Base-by-base conservation (phyloP, 1,140 invertebrate species). In the Holotrichia oblita region DNA sequence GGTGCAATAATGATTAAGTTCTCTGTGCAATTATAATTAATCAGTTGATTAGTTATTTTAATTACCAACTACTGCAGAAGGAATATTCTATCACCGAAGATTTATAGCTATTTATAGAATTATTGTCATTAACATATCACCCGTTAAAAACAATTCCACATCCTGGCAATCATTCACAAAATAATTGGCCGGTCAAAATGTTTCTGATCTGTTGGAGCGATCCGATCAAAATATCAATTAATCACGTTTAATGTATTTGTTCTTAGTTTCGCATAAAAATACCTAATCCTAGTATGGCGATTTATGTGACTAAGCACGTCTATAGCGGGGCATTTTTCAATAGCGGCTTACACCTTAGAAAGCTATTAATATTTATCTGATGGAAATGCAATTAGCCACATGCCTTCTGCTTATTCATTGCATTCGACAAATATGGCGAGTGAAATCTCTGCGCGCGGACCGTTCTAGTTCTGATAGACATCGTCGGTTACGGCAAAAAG, bases 301-400 rank as follows among this genome's bases (percentile, higher is more conserved):
- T 34, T 34, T 34, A 34, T n/a, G n/a, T 61, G 20, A 9, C 20
- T 61, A 20, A 17, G 61, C 14, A 22, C 22, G 22, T 27, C 61
- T 27, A 24, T 0, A 69, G 9, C 61, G 61, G 27, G 22, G 12
- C 61, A 27, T 69, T 69, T 10, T 69, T 69, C 61, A 27, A 69
- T 69, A 27, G 27, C 0, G 17, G 61, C 22, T 34, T 69, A 69
- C 61, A 27, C 61, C 61, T 69, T 69, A 69, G 61, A 69, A 69
- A 69, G 61, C 61, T 34, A 69, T 69, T 69, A 69, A 69, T 27
- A 69, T 69, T 69, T 69, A 69, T 69, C 61, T 69, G 61, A 69
- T 69, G 8, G 20, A 69, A 69, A 27, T 27, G 22, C 61, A 69
- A 69, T 69, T 69, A 69, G 61, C 22, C 22, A 22, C 61, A 22